Evolutionary conservation across 2,797 vertebrate species (phyloP), one percentile per base, ranked within the genome.

Genomic region (Linurgus olivaceus): DNA sequence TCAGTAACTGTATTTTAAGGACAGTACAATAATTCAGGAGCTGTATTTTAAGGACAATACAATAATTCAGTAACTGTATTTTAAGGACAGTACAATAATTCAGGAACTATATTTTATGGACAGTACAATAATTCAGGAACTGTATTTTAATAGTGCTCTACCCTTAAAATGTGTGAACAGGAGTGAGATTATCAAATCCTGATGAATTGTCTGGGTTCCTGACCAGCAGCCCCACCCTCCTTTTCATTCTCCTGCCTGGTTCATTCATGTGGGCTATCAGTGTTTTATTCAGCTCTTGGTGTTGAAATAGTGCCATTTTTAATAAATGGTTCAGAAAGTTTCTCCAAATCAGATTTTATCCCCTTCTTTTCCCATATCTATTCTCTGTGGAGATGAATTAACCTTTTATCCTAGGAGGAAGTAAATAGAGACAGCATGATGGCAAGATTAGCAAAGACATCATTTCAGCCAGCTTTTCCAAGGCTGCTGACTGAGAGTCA

Each of bases 361-460:
- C 35, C 33, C 23, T 63, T 82, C 33, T 79, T 90, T 88, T 90
- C 62, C 72, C 42, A 8, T 82, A 85, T 80, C 35, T 52, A 2
- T 82, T 94, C 76, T 90, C 70, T 35, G 48, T 45, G 83, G 75
- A 82, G 47, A 67, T 86, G 80, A 91, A 90, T 87, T 93, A 86
- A 87, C 75, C 37, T 92, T 96, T 93, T 83, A 51, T 89, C 72
- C 91, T 76, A 65, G 72, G 65, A 91, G 45, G 74, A 84, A 87
- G 58, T 86, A 79, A 93, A 82, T 50, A 88, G 72, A 91, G 88
- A 74, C 42, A 77, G 38, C 31, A 40, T 61, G 88, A 87, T 85
- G 54, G 83, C 78, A 86, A 82, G 71, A 55, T 82, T 54, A 91
- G 72, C 57, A 70, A 35, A 80, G 54, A 42, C 47, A 77, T 31